Conservation (phyloP, 2,888 invertebrate genomes). For the Nebria brevicollis region DNA sequence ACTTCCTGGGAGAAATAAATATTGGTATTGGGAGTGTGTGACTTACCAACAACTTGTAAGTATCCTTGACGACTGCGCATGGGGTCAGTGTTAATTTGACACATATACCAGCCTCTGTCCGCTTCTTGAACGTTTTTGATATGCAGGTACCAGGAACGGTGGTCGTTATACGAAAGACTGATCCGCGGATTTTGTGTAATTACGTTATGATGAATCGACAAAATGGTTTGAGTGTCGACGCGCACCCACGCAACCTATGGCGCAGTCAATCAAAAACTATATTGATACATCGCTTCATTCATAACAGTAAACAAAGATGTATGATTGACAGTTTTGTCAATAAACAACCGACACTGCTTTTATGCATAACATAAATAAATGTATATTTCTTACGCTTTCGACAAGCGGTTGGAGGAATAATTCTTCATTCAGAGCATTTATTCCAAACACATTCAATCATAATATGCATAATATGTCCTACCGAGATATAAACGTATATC, state of each 20-base stretch:
- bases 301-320: too few relatives aligned
- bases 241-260: constrained; percentile 91
- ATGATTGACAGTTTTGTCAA: too few relatives aligned
- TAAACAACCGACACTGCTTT: too few relatives aligned
- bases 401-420: too few relatives aligned
- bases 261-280: constrained; percentile 66
- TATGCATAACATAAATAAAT: too few relatives aligned
- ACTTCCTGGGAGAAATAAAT: not conserved
- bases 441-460: too few relatives aligned
- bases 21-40: not conserved
- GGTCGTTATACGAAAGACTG: constrained; percentile 87
- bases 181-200: constrained; percentile 92
- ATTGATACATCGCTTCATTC: too few relatives aligned
- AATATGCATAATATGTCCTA: too few relatives aligned
- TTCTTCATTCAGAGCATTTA: too few relatives aligned
- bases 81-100: constrained; percentile 93
- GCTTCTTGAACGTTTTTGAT: constrained; percentile 88
- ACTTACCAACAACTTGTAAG: constrained; percentile 90
- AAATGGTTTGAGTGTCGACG: constrained; percentile 91
- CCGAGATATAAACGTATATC: too few relatives aligned
- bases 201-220: constrained; percentile 91
- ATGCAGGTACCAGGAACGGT: constrained; percentile 91
- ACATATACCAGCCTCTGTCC: constrained; percentile 93
- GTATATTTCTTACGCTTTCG: too few relatives aligned
- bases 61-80: constrained; percentile 91